phyloP scores from a whole-genome alignment of 2,797 vertebrate species.

The Enteromius paludinosus region DNA sequence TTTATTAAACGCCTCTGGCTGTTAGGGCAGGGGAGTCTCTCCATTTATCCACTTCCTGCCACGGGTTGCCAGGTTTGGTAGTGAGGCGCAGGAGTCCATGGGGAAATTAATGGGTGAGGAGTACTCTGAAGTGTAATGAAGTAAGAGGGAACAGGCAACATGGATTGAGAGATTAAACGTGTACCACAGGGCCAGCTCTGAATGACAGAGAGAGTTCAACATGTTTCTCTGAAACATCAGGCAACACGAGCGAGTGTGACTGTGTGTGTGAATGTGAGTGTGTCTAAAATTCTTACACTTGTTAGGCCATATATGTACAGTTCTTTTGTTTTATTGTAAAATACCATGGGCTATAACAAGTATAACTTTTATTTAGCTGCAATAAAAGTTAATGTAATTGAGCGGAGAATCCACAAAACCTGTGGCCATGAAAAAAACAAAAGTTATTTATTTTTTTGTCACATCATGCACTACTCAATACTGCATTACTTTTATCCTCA shows the following conservation, averaged over 20 bases:
- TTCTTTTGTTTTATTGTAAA: neutral
- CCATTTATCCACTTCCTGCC: slow-evolving; percentile 51
- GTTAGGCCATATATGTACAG: neutral
- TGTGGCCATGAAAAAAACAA: slow-evolving; percentile 1
- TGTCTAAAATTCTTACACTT: neutral
- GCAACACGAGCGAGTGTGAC: neutral
- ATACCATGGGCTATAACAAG: slow-evolving; percentile 2
- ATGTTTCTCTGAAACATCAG: slow-evolving; percentile 36
- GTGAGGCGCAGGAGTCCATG: slow-evolving; percentile 47
- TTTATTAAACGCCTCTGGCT: slow-evolving; percentile 50
- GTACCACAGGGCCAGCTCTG: slow-evolving; percentile 36
- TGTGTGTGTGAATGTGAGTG: neutral
- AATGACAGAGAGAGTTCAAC: slow-evolving; percentile 47
- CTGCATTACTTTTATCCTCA: slow-evolving; percentile 49
- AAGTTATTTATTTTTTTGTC: slow-evolving; percentile 4
- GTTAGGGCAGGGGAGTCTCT: slow-evolving; percentile 44
- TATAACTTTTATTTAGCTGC: slow-evolving; percentile 6
- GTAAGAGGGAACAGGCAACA: slow-evolving; percentile 47
- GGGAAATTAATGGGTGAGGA: slow-evolving; percentile 57
- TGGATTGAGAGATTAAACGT: slow-evolving; percentile 54
- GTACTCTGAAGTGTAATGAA: slow-evolving; percentile 59
- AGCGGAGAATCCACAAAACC: slow-evolving; percentile 27
- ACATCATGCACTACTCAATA: slow-evolving; percentile 42
- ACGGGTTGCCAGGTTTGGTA: slow-evolving; percentile 39
- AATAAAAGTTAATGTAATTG: slow-evolving; percentile 4